Conservation (phyloP, 2,797 vertebrate genomes). For the Jordanella pulchra region DNA sequence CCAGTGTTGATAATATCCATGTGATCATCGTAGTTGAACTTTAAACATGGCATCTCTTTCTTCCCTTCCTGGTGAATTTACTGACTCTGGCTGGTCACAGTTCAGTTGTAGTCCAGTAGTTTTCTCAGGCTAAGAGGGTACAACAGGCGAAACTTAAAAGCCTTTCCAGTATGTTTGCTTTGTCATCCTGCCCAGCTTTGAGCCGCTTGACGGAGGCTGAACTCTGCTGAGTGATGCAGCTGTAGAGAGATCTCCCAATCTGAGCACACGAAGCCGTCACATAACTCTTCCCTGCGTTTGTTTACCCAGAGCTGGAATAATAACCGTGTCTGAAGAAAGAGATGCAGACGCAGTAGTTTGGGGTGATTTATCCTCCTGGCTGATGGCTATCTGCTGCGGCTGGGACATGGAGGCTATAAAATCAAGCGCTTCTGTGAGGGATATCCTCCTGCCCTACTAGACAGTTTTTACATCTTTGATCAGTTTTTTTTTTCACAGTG, state of each 20-base stretch:
- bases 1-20: constrained; percentile 1
- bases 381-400: constrained; percentile 66
- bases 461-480: constrained; percentile 43
- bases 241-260: constrained; percentile 51
- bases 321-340: constrained; percentile 55
- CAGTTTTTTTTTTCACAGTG: constrained; percentile 33
- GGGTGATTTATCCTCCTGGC: constrained; percentile 60
- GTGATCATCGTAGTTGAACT: constrained; percentile 13
- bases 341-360: constrained; percentile 51
- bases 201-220: constrained; percentile 47
- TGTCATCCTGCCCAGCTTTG: constrained; percentile 62
- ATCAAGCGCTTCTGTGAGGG: constrained; percentile 66
- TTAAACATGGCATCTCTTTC: constrained; percentile 17
- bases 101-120: constrained; percentile 65
- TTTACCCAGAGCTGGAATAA: constrained; percentile 68
- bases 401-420: constrained; percentile 61
- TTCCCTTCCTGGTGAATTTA: constrained; percentile 30
- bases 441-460: constrained; percentile 54
- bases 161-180: constrained; percentile 67
- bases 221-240: constrained; percentile 57
- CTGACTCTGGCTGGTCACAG: constrained; percentile 46
- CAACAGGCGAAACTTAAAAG: constrained; percentile 59
- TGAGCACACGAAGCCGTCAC: constrained; percentile 43
- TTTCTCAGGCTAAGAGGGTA: constrained; percentile 39
- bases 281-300: constrained; percentile 68